Percentiles rank a stretch among this genome's conserved stretches.
phyloP scores from a whole-genome alignment of 2,888 invertebrate genomes.

The Tipula helvola region DNA sequence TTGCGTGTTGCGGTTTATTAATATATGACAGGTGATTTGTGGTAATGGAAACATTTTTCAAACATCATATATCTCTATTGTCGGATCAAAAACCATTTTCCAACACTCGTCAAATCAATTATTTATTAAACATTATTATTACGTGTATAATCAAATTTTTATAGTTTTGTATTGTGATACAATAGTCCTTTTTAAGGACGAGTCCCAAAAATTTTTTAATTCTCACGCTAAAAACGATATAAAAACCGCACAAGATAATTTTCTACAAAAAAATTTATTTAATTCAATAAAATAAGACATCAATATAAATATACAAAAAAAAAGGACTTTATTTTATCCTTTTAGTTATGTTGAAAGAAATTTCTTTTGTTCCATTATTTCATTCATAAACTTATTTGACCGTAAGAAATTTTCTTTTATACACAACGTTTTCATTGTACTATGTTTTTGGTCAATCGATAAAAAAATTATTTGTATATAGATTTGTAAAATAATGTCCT shows the following conservation, averaged over 20 bases:
- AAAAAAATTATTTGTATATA: not conserved
- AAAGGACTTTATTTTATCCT: not conserved
- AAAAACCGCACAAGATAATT: not conserved
- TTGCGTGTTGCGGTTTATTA: not conserved
- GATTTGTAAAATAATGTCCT: not conserved
- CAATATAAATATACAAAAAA: not conserved
- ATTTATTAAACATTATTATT: not conserved
- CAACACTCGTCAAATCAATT: not conserved
- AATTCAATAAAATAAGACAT: not conserved
- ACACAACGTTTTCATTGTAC: not conserved
- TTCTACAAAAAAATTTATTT: not conserved
- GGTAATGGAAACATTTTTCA: not conserved
- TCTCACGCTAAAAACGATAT: not conserved
- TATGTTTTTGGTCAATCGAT: not conserved
- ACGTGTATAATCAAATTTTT: not conserved
- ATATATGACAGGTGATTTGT: not conserved
- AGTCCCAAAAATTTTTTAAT: not conserved
- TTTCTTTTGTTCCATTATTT: not conserved
- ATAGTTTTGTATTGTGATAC: not conserved
- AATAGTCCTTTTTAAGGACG: not conserved
- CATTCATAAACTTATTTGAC: not conserved
- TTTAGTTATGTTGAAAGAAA: not conserved
- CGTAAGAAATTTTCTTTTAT: not conserved
- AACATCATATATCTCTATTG: not conserved
- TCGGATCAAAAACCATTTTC: not conserved